Conservation (phyloP, 2,888 invertebrate species). For the Leucophenga maculata region DNA sequence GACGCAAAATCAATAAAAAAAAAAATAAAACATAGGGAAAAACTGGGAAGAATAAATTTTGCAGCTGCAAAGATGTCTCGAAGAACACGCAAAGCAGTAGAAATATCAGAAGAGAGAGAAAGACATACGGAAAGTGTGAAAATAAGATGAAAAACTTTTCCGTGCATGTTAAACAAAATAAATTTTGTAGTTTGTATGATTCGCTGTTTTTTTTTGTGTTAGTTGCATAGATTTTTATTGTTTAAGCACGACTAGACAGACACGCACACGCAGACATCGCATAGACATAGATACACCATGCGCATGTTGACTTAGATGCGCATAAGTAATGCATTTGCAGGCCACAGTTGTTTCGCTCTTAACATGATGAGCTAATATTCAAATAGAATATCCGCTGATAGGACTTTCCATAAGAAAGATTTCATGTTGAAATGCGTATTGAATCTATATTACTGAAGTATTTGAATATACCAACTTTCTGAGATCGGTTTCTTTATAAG, state of each 20-base stretch:
- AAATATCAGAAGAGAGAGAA: neutral
- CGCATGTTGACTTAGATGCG: conserved; percentile 30
- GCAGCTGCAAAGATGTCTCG: neutral
- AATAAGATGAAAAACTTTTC: conserved; percentile 17
- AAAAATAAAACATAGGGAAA: conserved; percentile 16
- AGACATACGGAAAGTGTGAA: neutral
- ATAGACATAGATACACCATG: conserved; percentile 4
- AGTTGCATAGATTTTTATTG: conserved; percentile 61
- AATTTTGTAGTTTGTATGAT: conserved; percentile 53
- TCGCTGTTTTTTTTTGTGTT: conserved; percentile 37
- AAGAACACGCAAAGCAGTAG: neutral
- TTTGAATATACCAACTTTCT: no score
- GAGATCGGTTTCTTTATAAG: no score
- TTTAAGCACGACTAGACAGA: conserved; percentile 43
- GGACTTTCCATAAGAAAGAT: no score
- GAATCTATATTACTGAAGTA: no score
- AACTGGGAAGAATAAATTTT: neutral
- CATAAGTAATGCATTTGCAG: conserved; percentile 49
- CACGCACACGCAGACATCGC: conserved; percentile 20
- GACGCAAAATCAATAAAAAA: conserved; percentile 21
- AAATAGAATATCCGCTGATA: no score
- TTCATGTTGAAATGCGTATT: no score
- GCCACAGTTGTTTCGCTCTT: neutral
- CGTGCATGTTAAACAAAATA: conserved; percentile 58
- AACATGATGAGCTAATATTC: conserved; percentile 58